A percentile compares a stretch with the other conserved stretches of the same genome.
Conservation (phyloP, 2,888 invertebrate species). For the Spialia ferax region DNA sequence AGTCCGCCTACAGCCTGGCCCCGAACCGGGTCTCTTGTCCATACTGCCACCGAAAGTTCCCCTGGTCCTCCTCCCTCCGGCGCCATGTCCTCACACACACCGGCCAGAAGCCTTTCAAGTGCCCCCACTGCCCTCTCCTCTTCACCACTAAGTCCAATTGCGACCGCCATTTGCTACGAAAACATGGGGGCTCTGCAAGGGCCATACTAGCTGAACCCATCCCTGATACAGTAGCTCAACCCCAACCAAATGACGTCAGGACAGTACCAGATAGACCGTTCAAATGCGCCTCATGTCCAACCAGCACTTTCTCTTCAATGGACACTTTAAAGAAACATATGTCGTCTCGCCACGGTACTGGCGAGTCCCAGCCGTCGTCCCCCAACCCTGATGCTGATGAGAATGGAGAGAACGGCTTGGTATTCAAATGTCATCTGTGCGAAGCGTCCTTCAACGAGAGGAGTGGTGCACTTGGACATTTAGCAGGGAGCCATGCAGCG, state of each 20-base stretch:
- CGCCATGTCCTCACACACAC: constrained; percentile 98
- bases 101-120: constrained; percentile 98
- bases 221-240: constrained; percentile 64
- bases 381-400: constrained; percentile 66
- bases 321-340: constrained; percentile 93
- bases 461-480: constrained; percentile 93
- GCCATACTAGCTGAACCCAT: constrained; percentile 76
- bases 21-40: constrained; percentile 98
- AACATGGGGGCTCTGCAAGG: constrained; percentile 88
- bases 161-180: constrained; percentile 96
- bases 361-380: constrained; percentile 73
- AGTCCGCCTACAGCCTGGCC: constrained; percentile 97
- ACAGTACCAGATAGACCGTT: constrained; percentile 92
- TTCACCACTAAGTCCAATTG: constrained; percentile 99
- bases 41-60: constrained; percentile 97
- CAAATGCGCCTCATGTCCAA: constrained; percentile 93
- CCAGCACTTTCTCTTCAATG: constrained; percentile 93
- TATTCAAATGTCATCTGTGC: constrained; percentile 97
- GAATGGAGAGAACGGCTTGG: constrained; percentile 87
- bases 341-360: constrained; percentile 89
- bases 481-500: constrained; percentile 90
- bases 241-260: constrained; percentile 77
- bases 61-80: constrained; percentile 98
- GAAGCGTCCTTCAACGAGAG: constrained; percentile 94
- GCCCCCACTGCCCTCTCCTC: constrained; percentile 96